Evolutionary conservation across 1,140 invertebrate species (phyloP).

Genomic region (Sinella curviseta): DNA sequence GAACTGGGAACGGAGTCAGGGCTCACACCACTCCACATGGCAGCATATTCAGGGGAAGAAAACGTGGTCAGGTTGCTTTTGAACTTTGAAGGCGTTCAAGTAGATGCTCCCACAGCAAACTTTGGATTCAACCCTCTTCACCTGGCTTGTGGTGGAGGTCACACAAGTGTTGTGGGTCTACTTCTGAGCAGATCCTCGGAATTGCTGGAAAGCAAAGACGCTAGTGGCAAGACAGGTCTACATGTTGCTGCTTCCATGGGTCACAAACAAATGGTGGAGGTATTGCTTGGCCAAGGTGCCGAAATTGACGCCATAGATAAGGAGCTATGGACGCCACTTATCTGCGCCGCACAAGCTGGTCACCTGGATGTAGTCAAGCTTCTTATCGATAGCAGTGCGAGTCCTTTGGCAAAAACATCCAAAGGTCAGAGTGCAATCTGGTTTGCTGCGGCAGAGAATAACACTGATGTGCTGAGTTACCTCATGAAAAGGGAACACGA

Average conservation of each 20-base stretch:
- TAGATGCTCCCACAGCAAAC: conserved; percentile 85
- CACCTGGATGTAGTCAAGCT: conserved; percentile 91
- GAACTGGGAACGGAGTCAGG: conserved; percentile 89
- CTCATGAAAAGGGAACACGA: conserved; percentile 95
- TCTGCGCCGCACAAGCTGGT: conserved; percentile 91
- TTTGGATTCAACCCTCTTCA: conserved; percentile 94
- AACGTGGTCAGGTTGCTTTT: conserved; percentile 90
- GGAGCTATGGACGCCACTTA: conserved; percentile 94
- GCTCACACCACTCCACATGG: conserved; percentile 92
- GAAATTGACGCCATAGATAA: conserved; percentile 96
- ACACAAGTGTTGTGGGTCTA: conserved; percentile 89
- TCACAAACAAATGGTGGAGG: conserved; percentile 95
- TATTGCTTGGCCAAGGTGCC: conserved; percentile 91
- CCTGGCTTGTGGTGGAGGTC: conserved; percentile 90
- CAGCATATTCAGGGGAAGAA: conserved; percentile 94
- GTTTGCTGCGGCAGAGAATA: conserved; percentile 93
- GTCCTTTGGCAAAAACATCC: conserved; percentile 86
- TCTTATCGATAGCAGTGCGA: conserved; percentile 90
- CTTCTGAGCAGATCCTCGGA: conserved; percentile 89
- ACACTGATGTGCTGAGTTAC: conserved; percentile 93
- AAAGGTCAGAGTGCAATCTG: conserved; percentile 92
- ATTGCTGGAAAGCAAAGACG: conserved; percentile 86
- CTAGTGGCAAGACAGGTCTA: conserved; percentile 89
- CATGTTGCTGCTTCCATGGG: conserved; percentile 94
- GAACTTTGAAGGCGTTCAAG: conserved; percentile 93